Conservation (phyloP, 2,888 invertebrate species). For the Lydus trimaculatus region DNA sequence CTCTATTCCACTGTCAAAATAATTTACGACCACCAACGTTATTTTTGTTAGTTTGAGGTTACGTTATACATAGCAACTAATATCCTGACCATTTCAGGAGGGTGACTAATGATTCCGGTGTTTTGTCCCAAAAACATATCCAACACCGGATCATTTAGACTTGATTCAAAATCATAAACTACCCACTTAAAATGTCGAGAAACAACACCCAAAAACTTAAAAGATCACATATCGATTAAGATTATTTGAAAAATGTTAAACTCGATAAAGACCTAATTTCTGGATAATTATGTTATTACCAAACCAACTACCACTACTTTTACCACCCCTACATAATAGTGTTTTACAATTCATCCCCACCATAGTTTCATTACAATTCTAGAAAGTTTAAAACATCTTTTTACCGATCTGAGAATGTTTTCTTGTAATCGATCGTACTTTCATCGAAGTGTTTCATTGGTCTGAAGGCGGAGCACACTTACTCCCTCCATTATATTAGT, state of each 20-base stretch:
- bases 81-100: conserved; percentile 56
- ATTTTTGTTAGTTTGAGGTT: conserved; percentile 60
- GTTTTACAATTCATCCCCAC: conserved; percentile 35
- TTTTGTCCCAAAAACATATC: conserved; percentile 47
- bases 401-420: conserved; percentile 61
- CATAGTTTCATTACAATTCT: conserved; percentile 48
- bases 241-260: background rate
- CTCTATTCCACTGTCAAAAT: conserved; percentile 59
- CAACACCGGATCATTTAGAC: background rate
- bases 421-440: conserved; percentile 59
- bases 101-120: conserved; percentile 61
- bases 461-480: conserved; percentile 55
- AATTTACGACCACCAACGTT: conserved; percentile 60
- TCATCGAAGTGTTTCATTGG: conserved; percentile 53
- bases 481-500: conserved; percentile 49
- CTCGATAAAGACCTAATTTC: background rate
- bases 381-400: conserved; percentile 59
- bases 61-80: conserved; percentile 59
- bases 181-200: background rate
- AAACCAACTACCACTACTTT: background rate
- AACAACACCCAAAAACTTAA: too few relatives aligned
- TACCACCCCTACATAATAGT: conserved; percentile 37
- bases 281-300: background rate
- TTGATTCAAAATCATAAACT: background rate
- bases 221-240: background rate